A percentile compares a stretch with the other conserved stretches of the same genome.
These are phyloP conservation scores for Brachionus calyciflorus DNA, from an alignment of 1,140 invertebrate genomes.

Conservation along the genomic window DNA sequence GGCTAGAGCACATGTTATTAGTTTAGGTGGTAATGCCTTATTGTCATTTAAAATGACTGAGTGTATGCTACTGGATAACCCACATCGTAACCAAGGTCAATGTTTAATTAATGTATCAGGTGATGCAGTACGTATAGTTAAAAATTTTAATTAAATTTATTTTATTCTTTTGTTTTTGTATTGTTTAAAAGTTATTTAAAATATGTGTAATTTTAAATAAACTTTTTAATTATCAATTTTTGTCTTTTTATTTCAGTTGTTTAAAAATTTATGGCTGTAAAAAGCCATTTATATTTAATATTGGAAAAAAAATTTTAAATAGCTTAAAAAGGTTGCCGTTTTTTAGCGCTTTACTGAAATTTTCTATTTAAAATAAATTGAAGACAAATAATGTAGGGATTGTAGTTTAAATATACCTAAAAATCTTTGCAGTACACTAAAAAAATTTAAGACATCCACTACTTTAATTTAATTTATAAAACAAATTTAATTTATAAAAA, in stretches of 20 bases:
- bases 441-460: no score
- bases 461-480: no score
- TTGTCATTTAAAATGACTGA: conserved; percentile 88
- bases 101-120: conserved; percentile 90
- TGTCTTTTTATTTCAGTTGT: neutral
- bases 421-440: no score
- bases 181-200: neutral
- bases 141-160: neutral
- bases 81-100: conserved; percentile 92
- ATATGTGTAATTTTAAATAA: neutral
- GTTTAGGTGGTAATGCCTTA: conserved; percentile 90
- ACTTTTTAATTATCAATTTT: neutral
- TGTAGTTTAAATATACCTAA: no score
- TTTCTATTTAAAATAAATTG: no score
- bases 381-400: no score
- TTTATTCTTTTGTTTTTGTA: neutral
- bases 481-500: no score
- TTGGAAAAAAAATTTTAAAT: neutral
- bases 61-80: conserved; percentile 80
- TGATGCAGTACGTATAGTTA: conserved; percentile 70
- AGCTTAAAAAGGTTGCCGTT: neutral
- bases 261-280: neutral
- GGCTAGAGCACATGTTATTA: conserved; percentile 82
- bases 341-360: no score
- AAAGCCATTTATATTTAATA: neutral